Conservation (phyloP, 2,888 invertebrate species). For the Xestia sexstrigata region DNA sequence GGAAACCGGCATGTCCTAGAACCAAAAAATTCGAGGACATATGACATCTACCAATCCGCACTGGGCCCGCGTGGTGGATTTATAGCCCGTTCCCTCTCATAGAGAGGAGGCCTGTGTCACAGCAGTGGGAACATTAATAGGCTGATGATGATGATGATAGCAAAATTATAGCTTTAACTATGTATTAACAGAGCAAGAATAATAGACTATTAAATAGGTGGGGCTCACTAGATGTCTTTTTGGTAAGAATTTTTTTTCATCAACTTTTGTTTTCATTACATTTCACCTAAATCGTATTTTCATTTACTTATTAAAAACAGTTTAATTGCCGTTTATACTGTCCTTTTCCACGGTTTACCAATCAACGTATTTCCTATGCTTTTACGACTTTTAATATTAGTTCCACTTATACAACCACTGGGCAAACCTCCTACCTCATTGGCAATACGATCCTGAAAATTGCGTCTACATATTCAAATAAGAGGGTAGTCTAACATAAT, state of each 20-base stretch:
- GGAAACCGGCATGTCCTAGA: too few species aligned
- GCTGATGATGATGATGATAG: too few species aligned
- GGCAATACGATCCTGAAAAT: conserved; percentile 2
- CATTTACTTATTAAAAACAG: background rate
- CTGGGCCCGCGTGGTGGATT: too few species aligned
- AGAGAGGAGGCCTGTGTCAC: too few species aligned
- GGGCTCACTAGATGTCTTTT: too few species aligned
- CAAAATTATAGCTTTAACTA: background rate
- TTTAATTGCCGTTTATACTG: background rate
- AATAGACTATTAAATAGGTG: background rate
- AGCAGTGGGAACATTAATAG: too few species aligned
- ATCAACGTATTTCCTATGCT: background rate
- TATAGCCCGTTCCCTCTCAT: too few species aligned
- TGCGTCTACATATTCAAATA: conserved; percentile 27
- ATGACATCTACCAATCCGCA: too few species aligned
- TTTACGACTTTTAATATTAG: conserved; percentile 7
- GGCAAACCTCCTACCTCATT: too few species aligned
- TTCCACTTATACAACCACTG: background rate
- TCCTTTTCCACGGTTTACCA: background rate
- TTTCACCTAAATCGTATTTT: background rate
- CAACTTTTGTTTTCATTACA: too few species aligned
- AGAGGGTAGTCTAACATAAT: background rate
- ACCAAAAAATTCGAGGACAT: too few species aligned
- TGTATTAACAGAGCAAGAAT: background rate
- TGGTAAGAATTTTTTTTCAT: too few species aligned